These are phyloP conservation scores for Scaptomyza polygonia DNA, from an alignment of 2,888 invertebrate genomes.

Conservation along the genomic window DNA sequence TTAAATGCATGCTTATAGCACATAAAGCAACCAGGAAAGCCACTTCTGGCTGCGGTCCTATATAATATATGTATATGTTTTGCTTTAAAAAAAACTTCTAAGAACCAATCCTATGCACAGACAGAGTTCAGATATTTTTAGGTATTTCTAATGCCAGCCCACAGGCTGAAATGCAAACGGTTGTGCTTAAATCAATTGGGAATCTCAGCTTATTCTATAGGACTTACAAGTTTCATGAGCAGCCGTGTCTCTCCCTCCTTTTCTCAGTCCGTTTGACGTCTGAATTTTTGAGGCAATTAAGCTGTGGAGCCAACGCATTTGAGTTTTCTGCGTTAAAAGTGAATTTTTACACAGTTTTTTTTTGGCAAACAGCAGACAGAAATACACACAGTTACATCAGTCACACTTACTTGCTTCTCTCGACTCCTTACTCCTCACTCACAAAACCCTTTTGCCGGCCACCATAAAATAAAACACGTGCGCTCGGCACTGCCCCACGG, in stretches of 20 bases:
- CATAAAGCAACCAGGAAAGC: neutral
- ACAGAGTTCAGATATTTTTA: constrained; percentile 14
- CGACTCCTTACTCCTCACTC: neutral
- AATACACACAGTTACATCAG: constrained; percentile 17
- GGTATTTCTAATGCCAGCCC: constrained; percentile 1
- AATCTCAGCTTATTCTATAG: neutral
- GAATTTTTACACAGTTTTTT: constrained; percentile 62
- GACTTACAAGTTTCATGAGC: constrained; percentile 16
- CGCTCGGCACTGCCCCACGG: constrained; percentile 34
- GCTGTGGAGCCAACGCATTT: constrained; percentile 25
- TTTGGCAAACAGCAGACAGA: constrained; percentile 25
- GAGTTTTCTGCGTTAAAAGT: constrained; percentile 65
- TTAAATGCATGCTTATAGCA: constrained; percentile 20
- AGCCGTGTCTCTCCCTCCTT: neutral
- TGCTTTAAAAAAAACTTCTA: neutral
- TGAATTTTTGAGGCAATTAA: constrained; percentile 36
- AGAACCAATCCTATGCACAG: neutral
- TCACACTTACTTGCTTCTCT: neutral
- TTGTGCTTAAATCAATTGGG: constrained; percentile 6
- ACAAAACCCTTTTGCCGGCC: neutral
- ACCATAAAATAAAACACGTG: constrained; percentile 37
- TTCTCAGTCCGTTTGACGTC: constrained; percentile 24
- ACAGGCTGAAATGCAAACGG: constrained; percentile 10
- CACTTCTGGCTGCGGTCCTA: constrained; percentile 9
- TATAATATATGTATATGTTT: neutral